Evolutionary conservation across 1,140 invertebrate genomes (phyloP), one percentile per base, ranked within the genome.

Genomic region (Pissodes strobi): DNA sequence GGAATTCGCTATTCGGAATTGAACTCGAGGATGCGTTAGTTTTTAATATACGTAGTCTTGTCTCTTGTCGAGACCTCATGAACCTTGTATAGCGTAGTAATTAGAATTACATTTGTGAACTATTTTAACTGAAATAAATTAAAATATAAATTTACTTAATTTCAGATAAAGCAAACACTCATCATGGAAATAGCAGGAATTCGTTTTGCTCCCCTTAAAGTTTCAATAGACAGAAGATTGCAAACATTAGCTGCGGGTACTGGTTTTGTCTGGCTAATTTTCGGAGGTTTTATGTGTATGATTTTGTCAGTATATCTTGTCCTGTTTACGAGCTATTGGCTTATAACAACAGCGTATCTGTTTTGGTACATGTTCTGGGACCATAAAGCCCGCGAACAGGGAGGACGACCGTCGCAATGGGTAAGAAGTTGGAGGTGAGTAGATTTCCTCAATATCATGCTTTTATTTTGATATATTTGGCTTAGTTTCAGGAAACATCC

Each of bases 121-220:
- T n/a, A 3, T 5, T 38, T 38, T 12, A 12, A n/a, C 3, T n/a
- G 2, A 3, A 38, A 5, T 2, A 38, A 38, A 38, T n/a, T n/a
- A n/a, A n/a, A n/a, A n/a, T n/a, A n/a, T n/a, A n/a, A n/a, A n/a
- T n/a, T 2, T 38, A n/a, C 15, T 12, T 38, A 5, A 5, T 38
- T 38, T 38, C 12, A 2, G 2, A 38, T 10, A 12, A n/a, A 38
- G 15, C 12, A n/a, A 3, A 5, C 3, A 10, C 37, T 3, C 43
- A 21, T 2, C 1, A 78, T 78, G 76, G 64, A 75, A 38, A 48
- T 76, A 19, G 67, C 72, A 8, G 76, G 76, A 13, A 74, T 77
- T 60, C 81, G 91, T 76, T 95, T 94, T 79, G 94, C 91, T 1
- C 93, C 94, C 0, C 66, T 90, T 15, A 76, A 84, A 27, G 82